Evolutionary conservation across 2,113 vertebrate genomes (phyloP).

Genomic region (Pelecanus crispus): DNA sequence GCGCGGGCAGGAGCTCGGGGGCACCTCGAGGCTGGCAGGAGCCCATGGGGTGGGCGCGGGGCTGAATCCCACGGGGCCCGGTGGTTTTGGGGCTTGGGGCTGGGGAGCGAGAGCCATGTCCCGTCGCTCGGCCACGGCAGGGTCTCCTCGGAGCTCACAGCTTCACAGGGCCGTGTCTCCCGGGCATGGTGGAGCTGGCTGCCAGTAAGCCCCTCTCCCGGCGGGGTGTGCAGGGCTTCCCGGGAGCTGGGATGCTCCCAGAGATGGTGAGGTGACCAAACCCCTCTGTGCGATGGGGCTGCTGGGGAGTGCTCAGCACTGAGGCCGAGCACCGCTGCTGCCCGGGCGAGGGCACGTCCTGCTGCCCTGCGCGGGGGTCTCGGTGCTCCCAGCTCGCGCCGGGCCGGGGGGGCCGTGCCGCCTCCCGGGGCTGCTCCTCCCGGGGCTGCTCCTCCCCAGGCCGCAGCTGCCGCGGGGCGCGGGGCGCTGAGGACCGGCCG

Average conservation of each 20-base stretch:
- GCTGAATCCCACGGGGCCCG: background rate
- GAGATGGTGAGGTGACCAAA: accelerated
- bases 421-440: background rate
- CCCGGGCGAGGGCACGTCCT: background rate
- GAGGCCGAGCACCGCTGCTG: accelerated
- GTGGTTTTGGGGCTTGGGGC: background rate
- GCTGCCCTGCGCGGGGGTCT: background rate
- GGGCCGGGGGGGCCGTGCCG: accelerated
- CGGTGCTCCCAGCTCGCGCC: accelerated
- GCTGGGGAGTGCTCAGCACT: background rate
- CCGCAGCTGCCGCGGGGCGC: accelerated
- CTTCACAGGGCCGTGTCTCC: background rate
- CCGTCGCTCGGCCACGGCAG: background rate
- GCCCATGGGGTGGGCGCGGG: accelerated
- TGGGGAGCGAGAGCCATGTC: background rate
- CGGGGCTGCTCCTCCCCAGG: background rate
- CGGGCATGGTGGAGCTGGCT: accelerated
- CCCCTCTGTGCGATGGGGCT: background rate
- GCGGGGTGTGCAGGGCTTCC: background rate
- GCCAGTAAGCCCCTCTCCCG: background rate
- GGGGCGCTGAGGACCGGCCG: accelerated
- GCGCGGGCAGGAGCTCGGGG: background rate
- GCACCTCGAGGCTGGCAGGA: background rate
- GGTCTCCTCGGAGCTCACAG: background rate
- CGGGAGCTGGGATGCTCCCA: background rate